These are phyloP conservation scores for Lottia gigantea DNA, from an alignment of 2,888 invertebrate genomes.

Conservation along the genomic window DNA sequence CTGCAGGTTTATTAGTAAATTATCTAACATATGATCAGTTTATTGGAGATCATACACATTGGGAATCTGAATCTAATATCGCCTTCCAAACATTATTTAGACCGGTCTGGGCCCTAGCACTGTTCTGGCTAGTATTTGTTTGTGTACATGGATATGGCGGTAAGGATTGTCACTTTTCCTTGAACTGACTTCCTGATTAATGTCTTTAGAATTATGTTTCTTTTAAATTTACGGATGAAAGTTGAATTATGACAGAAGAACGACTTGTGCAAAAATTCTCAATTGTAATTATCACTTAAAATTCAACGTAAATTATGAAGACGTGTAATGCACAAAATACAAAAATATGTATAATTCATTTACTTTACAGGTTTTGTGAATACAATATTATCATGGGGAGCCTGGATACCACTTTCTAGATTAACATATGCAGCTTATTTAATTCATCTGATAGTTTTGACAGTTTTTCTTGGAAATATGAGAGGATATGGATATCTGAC, in stretches of 20 bases:
- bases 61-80: background rate
- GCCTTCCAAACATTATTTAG: background rate
- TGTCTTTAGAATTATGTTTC: too few species aligned
- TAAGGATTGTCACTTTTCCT: background rate
- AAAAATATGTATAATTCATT: background rate
- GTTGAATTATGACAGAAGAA: too few species aligned
- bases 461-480: slow-evolving; percentile 18
- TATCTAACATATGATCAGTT: background rate
- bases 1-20: background rate
- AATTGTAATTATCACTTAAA: too few species aligned
- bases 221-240: too few species aligned
- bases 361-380: slow-evolving; percentile 29
- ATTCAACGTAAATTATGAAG: too few species aligned
- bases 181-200: too few species aligned
- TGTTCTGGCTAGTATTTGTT: background rate
- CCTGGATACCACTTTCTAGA: slow-evolving; percentile 32
- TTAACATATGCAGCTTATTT: slow-evolving; percentile 36
- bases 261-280: too few species aligned
- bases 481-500: slow-evolving; percentile 7
- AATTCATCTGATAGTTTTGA: slow-evolving; percentile 32
- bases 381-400: slow-evolving; percentile 31
- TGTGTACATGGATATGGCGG: background rate
- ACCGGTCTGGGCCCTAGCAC: background rate
- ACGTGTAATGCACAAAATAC: too few species aligned
- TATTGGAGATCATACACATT: background rate